These are phyloP conservation scores for Nannoperca obscura DNA, from an alignment of 2,797 vertebrate species.

Conservation along the genomic window DNA sequence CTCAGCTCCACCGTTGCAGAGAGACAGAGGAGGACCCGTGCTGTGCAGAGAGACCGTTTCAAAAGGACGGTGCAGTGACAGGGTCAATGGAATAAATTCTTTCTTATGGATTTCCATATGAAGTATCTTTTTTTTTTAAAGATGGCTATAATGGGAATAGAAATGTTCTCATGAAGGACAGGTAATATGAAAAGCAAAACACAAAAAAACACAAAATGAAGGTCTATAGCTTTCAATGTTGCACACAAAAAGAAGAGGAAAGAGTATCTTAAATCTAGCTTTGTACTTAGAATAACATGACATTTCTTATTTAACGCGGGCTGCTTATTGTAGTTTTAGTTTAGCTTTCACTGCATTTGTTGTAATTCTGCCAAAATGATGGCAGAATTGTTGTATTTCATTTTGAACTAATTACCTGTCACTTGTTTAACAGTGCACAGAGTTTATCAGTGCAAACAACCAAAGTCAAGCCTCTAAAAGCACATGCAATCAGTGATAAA, in stretches of 20 bases:
- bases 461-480: conserved; percentile 5
- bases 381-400: neutral
- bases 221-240: neutral
- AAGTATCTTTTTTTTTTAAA: conserved; percentile 3
- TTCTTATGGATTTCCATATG: neutral
- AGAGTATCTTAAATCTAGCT: neutral
- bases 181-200: neutral
- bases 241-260: neutral
- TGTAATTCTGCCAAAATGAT: conserved; percentile 15
- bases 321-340: neutral
- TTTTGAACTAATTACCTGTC: neutral
- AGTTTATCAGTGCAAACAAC: neutral
- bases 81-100: neutral
- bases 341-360: conserved; percentile 4
- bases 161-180: conserved; percentile 1
- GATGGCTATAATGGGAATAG: neutral
- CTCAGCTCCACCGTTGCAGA: conserved; percentile 81
- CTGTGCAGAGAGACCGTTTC: conserved; percentile 80
- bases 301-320: neutral
- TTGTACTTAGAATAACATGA: neutral
- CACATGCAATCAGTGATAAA: neutral
- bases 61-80: conserved; percentile 76
- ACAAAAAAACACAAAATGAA: neutral
- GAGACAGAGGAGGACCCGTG: conserved; percentile 84
- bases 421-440: neutral